Evolutionary conservation across 2,888 invertebrate genomes (phyloP), one percentile per base, ranked within the genome.

Genomic region (Crocallis elinguaria): DNA sequence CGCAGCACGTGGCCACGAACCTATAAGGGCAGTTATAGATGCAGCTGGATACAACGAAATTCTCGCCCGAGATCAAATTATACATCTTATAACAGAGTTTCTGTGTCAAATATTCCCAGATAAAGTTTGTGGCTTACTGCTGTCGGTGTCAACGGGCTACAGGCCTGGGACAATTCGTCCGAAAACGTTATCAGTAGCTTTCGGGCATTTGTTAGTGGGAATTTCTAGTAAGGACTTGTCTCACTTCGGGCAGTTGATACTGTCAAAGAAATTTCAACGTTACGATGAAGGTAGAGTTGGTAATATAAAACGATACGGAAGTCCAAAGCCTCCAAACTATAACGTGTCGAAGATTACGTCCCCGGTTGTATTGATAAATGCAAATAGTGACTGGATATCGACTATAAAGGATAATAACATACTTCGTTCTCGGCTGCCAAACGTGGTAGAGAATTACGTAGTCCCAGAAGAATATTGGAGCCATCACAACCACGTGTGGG

Each of bases 351-450:
- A 59, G 21, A 67, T 88, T 9, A 73, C 77, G 1, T 79, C 89
- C 1, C 87, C 90, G 0, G 73, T 88, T 1, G 72, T 86, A 0
- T 59, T 92, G n/a, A 71, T 91, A 25, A 75, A 74, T 53, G 85
- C 77, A 1, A 42, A 67, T 42, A 94, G 93, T 49, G 96, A 96
- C 76, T 93, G 92, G 89, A 67, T 96, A 3, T 93, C 95, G 1
- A 79, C 92, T 14, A 71, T 92, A 21, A 77, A 92, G 73, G 94
- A 95, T 55, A 92, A 93, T 0, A 72, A 92, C 32, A 87, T 85
- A 6, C 75, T 95, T 43, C 83, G 84, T 7, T 78, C 84, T 0
- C 85, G 87, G 53, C 75, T 96, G 33, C 92, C 93, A 3, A 94
- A 94, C 70, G 80, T 93, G 3, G 69, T 93, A 21, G 93, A 93